phyloP scores from a whole-genome alignment of 2,113 vertebrate genomes.

The Polypterus senegalus region DNA sequence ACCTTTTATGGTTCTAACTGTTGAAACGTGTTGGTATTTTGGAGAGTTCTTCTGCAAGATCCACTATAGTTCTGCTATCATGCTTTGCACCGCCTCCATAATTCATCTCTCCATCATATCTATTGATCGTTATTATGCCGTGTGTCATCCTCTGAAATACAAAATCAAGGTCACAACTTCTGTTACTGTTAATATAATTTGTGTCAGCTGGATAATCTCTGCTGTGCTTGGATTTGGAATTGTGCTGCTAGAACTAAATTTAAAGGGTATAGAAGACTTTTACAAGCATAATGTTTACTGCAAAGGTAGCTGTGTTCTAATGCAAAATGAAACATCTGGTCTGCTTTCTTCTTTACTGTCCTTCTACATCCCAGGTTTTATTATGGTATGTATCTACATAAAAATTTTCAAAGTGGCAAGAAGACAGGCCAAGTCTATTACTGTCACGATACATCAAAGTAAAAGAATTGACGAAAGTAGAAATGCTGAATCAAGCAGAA shows the following conservation, averaged over 20 bases:
- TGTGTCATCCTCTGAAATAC: slow-evolving; percentile 20
- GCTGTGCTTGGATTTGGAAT: slow-evolving; percentile 16
- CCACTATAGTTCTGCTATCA: slow-evolving; percentile 53
- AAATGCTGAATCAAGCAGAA: slow-evolving; percentile 23
- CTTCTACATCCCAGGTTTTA: slow-evolving; percentile 2
- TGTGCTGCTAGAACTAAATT: slow-evolving; percentile 6
- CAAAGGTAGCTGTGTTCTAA: slow-evolving; percentile 3
- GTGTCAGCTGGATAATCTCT: slow-evolving; percentile 22
- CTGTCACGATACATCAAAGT: slow-evolving; percentile 24
- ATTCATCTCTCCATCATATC: slow-evolving; percentile 67
- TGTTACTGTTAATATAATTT: slow-evolving; percentile 10
- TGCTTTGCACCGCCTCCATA: slow-evolving; percentile 58
- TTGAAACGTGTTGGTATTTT: slow-evolving; percentile 65
- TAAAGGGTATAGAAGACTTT: not conserved
- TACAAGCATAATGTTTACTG: not conserved
- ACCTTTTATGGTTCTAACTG: slow-evolving; percentile 57
- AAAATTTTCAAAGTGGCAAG: slow-evolving; percentile 4
- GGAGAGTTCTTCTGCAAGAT: slow-evolving; percentile 62
- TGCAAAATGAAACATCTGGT: not conserved
- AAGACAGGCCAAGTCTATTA: slow-evolving; percentile 39
- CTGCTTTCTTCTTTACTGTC: not conserved
- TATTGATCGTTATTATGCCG: slow-evolving; percentile 15
- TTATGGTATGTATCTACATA: slow-evolving; percentile 1
- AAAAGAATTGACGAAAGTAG: slow-evolving; percentile 7
- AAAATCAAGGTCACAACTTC: slow-evolving; percentile 11